phyloP scores from a whole-genome alignment of 2,113 vertebrate species.

The Plecturocebus donacophilus region DNA sequence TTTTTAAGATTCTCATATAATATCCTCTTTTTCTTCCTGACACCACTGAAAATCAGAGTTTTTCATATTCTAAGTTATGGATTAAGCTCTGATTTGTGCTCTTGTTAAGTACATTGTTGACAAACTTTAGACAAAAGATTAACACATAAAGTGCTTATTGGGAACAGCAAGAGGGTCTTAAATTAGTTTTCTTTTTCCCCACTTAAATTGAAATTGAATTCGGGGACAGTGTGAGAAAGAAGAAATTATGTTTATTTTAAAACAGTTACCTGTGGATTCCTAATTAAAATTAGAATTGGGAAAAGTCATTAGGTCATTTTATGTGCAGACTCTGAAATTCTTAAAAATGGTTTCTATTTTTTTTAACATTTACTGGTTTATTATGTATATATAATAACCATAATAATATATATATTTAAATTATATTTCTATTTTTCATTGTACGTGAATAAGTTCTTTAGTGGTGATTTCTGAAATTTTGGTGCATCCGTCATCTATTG shows the following conservation, averaged over 20 bases:
- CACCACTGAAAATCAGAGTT: background rate
- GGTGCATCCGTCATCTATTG: background rate
- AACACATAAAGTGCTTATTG: background rate
- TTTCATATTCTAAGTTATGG: background rate
- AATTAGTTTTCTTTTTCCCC: background rate
- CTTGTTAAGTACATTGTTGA: no score
- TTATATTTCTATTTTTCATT: no score
- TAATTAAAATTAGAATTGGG: constrained; percentile 3
- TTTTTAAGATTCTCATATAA: background rate
- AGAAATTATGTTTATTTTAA: background rate
- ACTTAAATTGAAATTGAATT: background rate
- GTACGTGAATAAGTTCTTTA: no score
- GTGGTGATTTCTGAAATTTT: no score
- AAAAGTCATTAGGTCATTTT: background rate
- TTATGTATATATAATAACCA: no score
- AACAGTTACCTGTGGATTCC: constrained; percentile 2
- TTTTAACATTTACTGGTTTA: no score
- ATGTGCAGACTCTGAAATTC: background rate
- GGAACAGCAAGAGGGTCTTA: background rate
- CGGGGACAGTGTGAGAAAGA: background rate
- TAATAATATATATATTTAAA: no score
- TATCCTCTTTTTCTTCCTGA: background rate
- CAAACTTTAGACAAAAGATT: background rate
- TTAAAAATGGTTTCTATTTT: background rate
- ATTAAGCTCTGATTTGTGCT: no score